These are phyloP conservation scores for Prionace glauca DNA, from an alignment of 2,797 vertebrate genomes.

Conservation along the genomic window DNA sequence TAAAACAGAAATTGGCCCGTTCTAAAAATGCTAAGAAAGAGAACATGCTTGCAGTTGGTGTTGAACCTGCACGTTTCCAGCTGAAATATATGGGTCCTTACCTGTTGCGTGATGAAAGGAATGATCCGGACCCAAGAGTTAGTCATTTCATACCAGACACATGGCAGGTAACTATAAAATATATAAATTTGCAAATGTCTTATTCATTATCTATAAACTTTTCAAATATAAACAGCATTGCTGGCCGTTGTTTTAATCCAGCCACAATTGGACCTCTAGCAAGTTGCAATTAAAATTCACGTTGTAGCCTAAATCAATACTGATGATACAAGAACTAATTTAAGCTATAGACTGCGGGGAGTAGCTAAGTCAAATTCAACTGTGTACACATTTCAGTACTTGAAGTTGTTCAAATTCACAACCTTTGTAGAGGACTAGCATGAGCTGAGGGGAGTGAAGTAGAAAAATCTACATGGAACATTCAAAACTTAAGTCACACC, in stretches of 20 bases:
- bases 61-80: slow-evolving; percentile 52
- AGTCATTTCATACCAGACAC: slow-evolving; percentile 54
- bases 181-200: too few species aligned
- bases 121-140: slow-evolving; percentile 52
- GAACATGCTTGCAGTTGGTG: slow-evolving; percentile 40
- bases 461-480: background rate
- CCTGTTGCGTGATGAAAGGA: slow-evolving; percentile 51
- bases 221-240: background rate
- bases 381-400: background rate
- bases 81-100: slow-evolving; percentile 50
- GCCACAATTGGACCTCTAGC: background rate
- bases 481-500: background rate
- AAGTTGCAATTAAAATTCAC: too few species aligned
- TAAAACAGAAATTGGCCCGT: slow-evolving; percentile 13
- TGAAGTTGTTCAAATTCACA: background rate
- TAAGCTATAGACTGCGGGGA: background rate
- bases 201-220: too few species aligned
- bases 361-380: background rate
- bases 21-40: background rate
- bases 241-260: background rate
- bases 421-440: background rate
- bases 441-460: background rate
- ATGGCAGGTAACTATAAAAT: slow-evolving; percentile 53
- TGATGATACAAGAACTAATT: background rate
- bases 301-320: background rate